Percentiles rank a stretch among this genome's conserved stretches.
Conservation (phyloP, 92 coral and sea anemone species). For the Epizoanthus scotinus region DNA sequence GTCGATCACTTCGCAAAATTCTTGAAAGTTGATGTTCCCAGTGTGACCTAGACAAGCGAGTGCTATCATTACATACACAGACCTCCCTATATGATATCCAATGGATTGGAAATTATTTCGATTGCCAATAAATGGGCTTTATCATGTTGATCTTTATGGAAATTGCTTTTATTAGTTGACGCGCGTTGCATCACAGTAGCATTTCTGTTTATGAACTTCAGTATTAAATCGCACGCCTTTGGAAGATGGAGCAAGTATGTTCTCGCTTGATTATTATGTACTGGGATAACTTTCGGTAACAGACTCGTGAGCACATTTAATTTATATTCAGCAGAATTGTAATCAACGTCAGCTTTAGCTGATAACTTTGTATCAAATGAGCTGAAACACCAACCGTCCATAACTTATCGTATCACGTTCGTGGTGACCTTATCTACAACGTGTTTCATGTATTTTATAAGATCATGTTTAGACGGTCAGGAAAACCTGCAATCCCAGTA, state of each 20-base stretch:
- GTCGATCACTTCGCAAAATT: neutral
- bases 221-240: neutral
- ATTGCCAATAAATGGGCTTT: slow-evolving; percentile 80
- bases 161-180: slow-evolving; percentile 2
- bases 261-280: neutral
- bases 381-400: slow-evolving; percentile 7
- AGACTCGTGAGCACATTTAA: neutral
- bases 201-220: slow-evolving; percentile 12
- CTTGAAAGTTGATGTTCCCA: neutral
- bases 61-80: slow-evolving; percentile 57
- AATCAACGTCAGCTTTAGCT: neutral
- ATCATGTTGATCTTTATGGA: slow-evolving; percentile 64
- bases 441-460: neutral
- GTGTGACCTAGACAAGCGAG: neutral
- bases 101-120: slow-evolving; percentile 60
- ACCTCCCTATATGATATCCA: slow-evolving; percentile 74
- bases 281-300: neutral
- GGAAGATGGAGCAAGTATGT: neutral
- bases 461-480: neutral
- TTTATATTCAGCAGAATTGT: neutral
- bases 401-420: slow-evolving; percentile 12
- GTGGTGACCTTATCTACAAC: slow-evolving; percentile 1
- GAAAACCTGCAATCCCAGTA: slow-evolving; percentile 22
- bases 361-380: neutral
- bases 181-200: slow-evolving; percentile 13